phyloP scores from a whole-genome alignment of 1,140 invertebrate species.

The Sarcophaga peregrina region DNA sequence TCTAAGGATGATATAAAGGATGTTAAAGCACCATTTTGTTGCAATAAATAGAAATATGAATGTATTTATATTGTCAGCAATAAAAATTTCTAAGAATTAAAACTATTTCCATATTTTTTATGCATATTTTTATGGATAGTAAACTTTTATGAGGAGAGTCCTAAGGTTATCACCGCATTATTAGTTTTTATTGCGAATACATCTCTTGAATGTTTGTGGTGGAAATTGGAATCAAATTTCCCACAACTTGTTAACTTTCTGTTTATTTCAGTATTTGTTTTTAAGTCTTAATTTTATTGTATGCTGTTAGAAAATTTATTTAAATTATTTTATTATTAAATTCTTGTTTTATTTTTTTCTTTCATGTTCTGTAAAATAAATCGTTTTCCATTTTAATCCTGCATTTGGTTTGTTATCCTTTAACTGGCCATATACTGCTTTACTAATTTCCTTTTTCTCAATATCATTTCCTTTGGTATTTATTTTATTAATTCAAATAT shows the following conservation, averaged over 20 bases:
- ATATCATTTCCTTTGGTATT: not conserved
- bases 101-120: not conserved
- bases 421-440: no score
- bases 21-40: not conserved
- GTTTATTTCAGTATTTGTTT: no score
- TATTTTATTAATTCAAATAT: not conserved
- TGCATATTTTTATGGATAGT: not conserved
- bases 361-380: not conserved
- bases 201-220: not conserved
- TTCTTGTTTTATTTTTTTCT: not conserved
- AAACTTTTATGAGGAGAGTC: not conserved
- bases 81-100: no score
- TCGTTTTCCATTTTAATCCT: not conserved
- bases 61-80: not conserved
- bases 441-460: not conserved
- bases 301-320: no score
- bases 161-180: not conserved
- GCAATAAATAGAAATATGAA: not conserved
- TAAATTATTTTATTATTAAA: not conserved
- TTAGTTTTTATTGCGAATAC: constrained; percentile 2
- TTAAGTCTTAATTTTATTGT: no score
- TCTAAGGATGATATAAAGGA: no score
- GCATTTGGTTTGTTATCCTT: no score
- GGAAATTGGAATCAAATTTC: no score
- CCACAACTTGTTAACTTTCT: no score